phyloP scores from a whole-genome alignment of 1,140 invertebrate species.

The Zaprionus gabonicus region DNA sequence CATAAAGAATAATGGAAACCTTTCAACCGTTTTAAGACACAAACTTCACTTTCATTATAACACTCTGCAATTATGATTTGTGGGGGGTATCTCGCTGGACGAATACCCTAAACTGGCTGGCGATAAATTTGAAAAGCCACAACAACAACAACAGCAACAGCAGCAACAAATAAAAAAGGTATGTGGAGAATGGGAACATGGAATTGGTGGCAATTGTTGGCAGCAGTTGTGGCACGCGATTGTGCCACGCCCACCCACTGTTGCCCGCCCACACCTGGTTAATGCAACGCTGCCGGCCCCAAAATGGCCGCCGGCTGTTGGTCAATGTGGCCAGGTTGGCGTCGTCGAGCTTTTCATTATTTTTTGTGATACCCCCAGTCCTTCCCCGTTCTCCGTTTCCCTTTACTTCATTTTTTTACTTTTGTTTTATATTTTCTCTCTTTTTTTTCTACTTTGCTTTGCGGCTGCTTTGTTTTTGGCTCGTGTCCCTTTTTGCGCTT shows the following conservation, averaged over 20 bases:
- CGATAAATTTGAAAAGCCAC: slow-evolving; percentile 68
- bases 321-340: slow-evolving; percentile 78
- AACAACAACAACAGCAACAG: slow-evolving; percentile 51
- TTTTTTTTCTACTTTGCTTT: slow-evolving; percentile 50
- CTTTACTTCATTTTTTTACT: neutral
- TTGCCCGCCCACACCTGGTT: slow-evolving; percentile 48
- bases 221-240: slow-evolving; percentile 45
- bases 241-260: slow-evolving; percentile 44
- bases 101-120: slow-evolving; percentile 12
- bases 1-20: slow-evolving; percentile 1
- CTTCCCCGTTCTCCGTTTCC: neutral
- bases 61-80: neutral
- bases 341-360: slow-evolving; percentile 68
- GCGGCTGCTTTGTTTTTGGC: slow-evolving; percentile 78
- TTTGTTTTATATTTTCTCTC: slow-evolving; percentile 20
- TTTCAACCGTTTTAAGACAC: neutral
- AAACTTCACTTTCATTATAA: neutral
- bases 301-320: slow-evolving; percentile 77
- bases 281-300: slow-evolving; percentile 43
- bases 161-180: slow-evolving; percentile 14
- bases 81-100: slow-evolving; percentile 26
- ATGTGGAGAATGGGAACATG: slow-evolving; percentile 23
- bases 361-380: slow-evolving; percentile 29
- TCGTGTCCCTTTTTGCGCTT: slow-evolving; percentile 76
- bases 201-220: slow-evolving; percentile 61